Conservation (phyloP, 2,888 invertebrate species). For the Dolichopus griseipennis region DNA sequence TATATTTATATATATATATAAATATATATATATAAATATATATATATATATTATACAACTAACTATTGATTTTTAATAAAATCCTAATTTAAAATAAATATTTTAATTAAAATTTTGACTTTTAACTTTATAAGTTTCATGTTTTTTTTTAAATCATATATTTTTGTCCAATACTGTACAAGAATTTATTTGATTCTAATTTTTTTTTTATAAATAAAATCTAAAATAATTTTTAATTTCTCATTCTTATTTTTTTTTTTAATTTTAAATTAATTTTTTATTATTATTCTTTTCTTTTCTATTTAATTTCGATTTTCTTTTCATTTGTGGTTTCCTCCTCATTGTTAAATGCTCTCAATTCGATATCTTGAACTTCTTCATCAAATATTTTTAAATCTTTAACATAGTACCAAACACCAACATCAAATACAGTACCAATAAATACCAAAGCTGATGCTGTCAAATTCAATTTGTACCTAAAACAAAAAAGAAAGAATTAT, state of each 20-base stretch:
- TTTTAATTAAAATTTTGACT: no score
- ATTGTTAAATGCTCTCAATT: constrained; percentile 36
- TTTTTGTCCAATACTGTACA: no score
- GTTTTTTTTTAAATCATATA: no score
- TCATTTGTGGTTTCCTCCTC: constrained; percentile 36
- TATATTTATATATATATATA: no score
- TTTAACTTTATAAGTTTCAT: no score
- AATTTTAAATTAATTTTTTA: background rate
- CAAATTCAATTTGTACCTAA: constrained; percentile 54
- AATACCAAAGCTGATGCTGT: constrained; percentile 57
- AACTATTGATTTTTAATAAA: no score
- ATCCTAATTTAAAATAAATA: no score
- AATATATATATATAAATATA: no score
- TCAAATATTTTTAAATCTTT: constrained; percentile 61
- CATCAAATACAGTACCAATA: constrained; percentile 56
- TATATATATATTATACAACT: no score
- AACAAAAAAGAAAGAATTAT: background rate
- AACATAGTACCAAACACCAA: constrained; percentile 59
- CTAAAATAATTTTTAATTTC: no score
- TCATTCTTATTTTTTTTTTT: background rate
- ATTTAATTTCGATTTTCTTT: constrained; percentile 39
- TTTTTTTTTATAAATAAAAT: no score
- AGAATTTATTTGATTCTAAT: no score
- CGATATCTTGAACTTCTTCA: constrained; percentile 46
- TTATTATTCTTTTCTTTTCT: constrained; percentile 7